Evolutionary conservation across 2,888 invertebrate species (phyloP).

Genomic region (Deroplatys truncata): DNA sequence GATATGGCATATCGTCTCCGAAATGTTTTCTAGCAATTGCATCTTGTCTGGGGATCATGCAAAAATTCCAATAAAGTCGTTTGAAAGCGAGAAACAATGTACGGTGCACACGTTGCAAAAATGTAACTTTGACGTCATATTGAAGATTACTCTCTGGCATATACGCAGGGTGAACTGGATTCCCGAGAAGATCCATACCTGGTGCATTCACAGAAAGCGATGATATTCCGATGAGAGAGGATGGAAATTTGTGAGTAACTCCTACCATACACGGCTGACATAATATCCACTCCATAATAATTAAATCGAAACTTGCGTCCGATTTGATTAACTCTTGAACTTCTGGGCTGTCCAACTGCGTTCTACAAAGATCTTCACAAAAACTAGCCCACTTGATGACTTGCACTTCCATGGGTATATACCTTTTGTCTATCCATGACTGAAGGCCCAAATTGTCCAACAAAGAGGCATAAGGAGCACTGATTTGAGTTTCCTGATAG

Average conservation of each 20-base stretch:
- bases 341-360: background rate
- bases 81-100: slow-evolving; percentile 10
- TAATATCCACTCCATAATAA: slow-evolving; percentile 52
- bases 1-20: slow-evolving; percentile 4
- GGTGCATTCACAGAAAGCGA: slow-evolving; percentile 38
- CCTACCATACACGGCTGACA: slow-evolving; percentile 47
- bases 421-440: background rate
- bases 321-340: slow-evolving; percentile 25
- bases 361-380: slow-evolving; percentile 10
- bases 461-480: background rate
- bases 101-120: slow-evolving; percentile 36
- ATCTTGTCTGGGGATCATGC: slow-evolving; percentile 17
- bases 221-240: slow-evolving; percentile 47
- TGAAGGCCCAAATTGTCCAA: background rate
- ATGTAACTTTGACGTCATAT: slow-evolving; percentile 34
- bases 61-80: slow-evolving; percentile 1
- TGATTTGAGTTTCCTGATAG: slow-evolving; percentile 18
- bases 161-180: slow-evolving; percentile 40
- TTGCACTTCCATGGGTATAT: background rate
- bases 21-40: background rate
- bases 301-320: slow-evolving; percentile 48
- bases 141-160: slow-evolving; percentile 38
- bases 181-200: slow-evolving; percentile 38
- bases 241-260: slow-evolving; percentile 52
- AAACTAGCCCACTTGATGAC: background rate